Conservation (phyloP, 1,140 invertebrate species). For the Eriosoma lanigerum region DNA sequence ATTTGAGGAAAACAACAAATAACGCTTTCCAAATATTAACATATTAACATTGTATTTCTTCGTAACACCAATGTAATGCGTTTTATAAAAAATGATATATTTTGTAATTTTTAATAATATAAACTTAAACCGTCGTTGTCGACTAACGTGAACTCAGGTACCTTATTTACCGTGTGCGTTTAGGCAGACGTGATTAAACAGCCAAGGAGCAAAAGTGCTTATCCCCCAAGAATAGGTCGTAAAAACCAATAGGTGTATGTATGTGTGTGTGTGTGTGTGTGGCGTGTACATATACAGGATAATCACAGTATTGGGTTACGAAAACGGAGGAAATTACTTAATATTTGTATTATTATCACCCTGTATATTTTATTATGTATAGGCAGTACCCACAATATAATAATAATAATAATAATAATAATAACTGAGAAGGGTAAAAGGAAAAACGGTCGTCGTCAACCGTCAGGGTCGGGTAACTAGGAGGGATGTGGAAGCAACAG, state of each 20-base stretch:
- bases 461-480: background rate
- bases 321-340: no score
- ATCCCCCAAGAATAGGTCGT: constrained; percentile 37
- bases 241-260: constrained; percentile 39
- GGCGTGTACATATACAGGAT: no score
- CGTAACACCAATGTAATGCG: no score
- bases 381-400: background rate
- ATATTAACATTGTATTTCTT: no score
- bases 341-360: no score
- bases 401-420: no score
- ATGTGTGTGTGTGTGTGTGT: background rate
- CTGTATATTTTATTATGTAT: background rate
- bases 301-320: no score
- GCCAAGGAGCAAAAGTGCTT: constrained; percentile 41
- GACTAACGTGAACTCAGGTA: no score
- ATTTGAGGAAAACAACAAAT: no score
- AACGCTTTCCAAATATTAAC: no score
- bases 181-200: constrained; percentile 20
- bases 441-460: constrained; percentile 21
- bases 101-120: no score
- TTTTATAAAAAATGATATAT: no score
- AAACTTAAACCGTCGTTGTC: background rate
- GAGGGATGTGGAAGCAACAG: constrained; percentile 13
- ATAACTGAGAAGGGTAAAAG: constrained; percentile 11
- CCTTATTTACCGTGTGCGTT: background rate